Conservation (phyloP, 2,797 vertebrate species). For the Ambastaia sidthimunki region DNA sequence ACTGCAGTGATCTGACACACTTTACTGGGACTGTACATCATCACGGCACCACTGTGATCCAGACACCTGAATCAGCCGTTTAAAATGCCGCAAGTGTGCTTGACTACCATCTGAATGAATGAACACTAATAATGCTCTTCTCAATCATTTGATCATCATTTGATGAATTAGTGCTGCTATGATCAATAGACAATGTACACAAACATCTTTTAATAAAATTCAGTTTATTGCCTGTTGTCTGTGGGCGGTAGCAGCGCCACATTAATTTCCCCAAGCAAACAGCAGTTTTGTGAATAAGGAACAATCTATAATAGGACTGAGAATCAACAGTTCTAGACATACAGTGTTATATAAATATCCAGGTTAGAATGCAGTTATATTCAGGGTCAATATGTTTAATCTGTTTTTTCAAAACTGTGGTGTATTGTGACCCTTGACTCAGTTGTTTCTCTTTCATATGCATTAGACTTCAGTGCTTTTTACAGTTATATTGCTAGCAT, state of each 20-base stretch:
- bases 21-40: neutral
- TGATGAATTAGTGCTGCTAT: neutral
- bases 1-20: neutral
- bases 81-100: neutral
- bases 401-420: neutral
- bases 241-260: neutral
- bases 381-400: no score
- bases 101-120: neutral
- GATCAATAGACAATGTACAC: slow-evolving; percentile 11
- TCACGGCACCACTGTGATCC: neutral
- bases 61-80: neutral
- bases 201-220: slow-evolving; percentile 3
- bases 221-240: neutral
- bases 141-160: slow-evolving; percentile 9
- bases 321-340: neutral
- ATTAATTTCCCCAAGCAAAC: slow-evolving; percentile 1
- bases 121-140: neutral
- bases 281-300: neutral
- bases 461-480: neutral
- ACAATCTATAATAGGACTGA: neutral
- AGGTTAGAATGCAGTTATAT: neutral
- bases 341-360: neutral
- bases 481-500: no score
- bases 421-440: neutral
- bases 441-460: neutral